Percentiles rank a stretch among this genome's conserved stretches.
These are phyloP conservation scores for Nesidiocoris tenuis DNA, from an alignment of 2,888 invertebrate genomes.

Conservation along the genomic window DNA sequence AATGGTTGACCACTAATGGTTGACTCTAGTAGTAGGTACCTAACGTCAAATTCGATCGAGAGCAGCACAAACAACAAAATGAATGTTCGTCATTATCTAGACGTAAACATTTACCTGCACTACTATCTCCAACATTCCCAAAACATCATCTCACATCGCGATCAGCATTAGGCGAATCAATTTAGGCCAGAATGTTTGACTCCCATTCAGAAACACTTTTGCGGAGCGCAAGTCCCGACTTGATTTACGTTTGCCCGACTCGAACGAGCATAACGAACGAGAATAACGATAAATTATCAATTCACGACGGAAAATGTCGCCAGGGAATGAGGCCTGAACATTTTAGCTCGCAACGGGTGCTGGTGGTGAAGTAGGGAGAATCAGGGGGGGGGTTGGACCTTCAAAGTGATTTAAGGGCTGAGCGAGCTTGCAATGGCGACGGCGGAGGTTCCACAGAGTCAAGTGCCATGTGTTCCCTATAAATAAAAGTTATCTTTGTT, in stretches of 20 bases:
- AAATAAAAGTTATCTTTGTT: slow-evolving; percentile 37
- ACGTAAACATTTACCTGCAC: too few relatives aligned
- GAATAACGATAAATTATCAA: slow-evolving; percentile 29
- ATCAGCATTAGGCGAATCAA: too few relatives aligned
- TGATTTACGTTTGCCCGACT: neutral
- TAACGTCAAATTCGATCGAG: too few relatives aligned
- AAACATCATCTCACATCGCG: too few relatives aligned
- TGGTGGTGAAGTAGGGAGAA: neutral
- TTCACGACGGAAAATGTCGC: neutral
- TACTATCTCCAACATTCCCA: too few relatives aligned
- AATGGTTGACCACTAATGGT: too few relatives aligned
- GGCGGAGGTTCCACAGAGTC: slow-evolving; percentile 9
- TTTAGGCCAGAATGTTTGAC: too few relatives aligned
- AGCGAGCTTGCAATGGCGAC: neutral
- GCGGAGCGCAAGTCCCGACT: neutral
- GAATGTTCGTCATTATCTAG: too few relatives aligned
- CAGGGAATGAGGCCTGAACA: neutral
- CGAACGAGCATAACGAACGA: neutral
- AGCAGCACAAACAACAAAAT: too few relatives aligned
- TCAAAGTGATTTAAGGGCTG: slow-evolving; percentile 20
- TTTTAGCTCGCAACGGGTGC: too few relatives aligned
- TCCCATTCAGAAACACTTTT: too few relatives aligned
- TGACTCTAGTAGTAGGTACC: too few relatives aligned
- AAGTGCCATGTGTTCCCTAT: slow-evolving; percentile 37
- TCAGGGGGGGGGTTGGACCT: neutral